A percentile compares a stretch with the other conserved stretches of the same genome.
These are phyloP conservation scores for Rhabdomys dilectus DNA, from an alignment of 2,113 vertebrate species.

Conservation along the genomic window DNA sequence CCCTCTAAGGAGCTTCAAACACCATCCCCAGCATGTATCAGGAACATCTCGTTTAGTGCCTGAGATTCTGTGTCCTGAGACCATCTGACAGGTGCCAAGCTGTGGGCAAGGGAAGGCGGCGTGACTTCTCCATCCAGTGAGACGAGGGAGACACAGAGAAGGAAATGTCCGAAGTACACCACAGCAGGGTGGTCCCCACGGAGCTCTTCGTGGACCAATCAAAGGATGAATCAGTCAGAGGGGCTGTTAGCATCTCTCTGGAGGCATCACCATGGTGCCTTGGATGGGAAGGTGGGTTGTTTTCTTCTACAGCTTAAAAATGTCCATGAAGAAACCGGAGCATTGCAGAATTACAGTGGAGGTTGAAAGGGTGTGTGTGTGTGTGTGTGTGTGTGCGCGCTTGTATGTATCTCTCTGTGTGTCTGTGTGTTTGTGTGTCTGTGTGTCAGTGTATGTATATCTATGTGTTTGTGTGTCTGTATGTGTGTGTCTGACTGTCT, in stretches of 20 bases:
- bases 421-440: background rate
- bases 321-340: background rate
- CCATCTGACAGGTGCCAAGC: background rate
- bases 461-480: too few species aligned
- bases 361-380: background rate
- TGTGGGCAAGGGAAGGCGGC: fast-evolving
- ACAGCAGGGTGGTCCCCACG: background rate
- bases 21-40: background rate
- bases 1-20: background rate
- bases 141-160: background rate
- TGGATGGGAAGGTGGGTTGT: background rate
- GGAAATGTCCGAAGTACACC: too few species aligned
- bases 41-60: background rate
- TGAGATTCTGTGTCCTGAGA: background rate
- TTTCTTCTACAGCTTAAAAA: background rate
- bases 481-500: background rate
- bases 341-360: background rate
- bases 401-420: background rate
- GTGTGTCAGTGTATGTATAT: too few species aligned
- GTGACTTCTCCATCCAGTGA: fast-evolving
- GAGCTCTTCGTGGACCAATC: background rate
- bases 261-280: background rate
- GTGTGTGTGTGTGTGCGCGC: background rate
- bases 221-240: background rate
- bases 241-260: fast-evolving